phyloP scores from a whole-genome alignment of 2,888 invertebrate genomes.

The Hanleya hanleyi region DNA sequence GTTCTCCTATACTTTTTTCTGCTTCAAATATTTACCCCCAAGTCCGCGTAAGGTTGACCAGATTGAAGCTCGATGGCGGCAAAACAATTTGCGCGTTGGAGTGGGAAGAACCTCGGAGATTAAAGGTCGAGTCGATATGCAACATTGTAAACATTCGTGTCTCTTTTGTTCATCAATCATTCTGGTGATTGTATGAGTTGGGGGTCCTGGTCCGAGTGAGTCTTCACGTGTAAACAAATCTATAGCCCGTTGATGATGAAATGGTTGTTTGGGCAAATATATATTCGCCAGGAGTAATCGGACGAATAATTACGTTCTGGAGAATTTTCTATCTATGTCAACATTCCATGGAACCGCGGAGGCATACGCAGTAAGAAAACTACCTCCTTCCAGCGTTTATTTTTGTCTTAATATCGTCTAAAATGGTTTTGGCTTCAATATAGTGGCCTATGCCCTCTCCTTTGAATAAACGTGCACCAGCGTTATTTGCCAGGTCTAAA shows the following conservation, averaged over 20 bases:
- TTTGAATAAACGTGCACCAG: neutral
- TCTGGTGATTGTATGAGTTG: neutral
- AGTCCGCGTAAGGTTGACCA: neutral
- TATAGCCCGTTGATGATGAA: neutral
- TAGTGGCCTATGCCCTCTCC: neutral
- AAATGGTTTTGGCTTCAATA: neutral
- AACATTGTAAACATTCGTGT: neutral
- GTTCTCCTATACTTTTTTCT: neutral
- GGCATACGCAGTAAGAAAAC: conserved; percentile 7
- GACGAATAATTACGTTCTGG: neutral
- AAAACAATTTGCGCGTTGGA: neutral
- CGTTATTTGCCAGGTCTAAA: neutral
- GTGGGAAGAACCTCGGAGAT: neutral
- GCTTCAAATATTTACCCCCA: neutral
- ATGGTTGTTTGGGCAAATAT: conserved; percentile 3
- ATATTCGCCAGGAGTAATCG: neutral
- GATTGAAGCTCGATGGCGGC: neutral
- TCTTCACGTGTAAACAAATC: conserved; percentile 5
- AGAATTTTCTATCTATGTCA: neutral
- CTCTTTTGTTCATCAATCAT: conserved; percentile 5
- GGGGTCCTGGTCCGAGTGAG: neutral
- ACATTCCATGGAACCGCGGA: neutral
- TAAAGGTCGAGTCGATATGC: neutral
- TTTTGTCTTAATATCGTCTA: neutral
- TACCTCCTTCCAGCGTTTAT: neutral